Evolutionary conservation across 2,888 invertebrate genomes (phyloP), one percentile per base, ranked within the genome.

Genomic region (Teinopalpus imperialis): DNA sequence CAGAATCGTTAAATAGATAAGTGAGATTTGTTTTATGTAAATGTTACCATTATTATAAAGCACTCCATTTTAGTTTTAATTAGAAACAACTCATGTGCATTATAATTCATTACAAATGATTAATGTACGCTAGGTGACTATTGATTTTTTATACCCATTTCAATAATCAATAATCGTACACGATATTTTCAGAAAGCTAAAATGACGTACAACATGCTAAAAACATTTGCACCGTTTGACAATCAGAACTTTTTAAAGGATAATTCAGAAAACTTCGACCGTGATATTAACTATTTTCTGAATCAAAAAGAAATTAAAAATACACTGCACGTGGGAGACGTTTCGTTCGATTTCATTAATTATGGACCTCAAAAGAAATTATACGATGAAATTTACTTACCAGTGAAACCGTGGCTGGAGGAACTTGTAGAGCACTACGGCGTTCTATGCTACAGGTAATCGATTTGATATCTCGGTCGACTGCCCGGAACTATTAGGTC

Each of bases 341-440:
- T 59, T 0, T 49, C 57, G 5, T 80, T 71, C 18, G 34, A 66
- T 32, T 55, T 61, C 4, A 62, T 75, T 63, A 78, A 86, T 49
- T 73, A 74, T 35, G 36, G 59, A 5, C 94, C 94, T 0, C 93
- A 94, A 66, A 55, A 77, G 13, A 88, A 91, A 57, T 79, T 95
- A 54, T 69, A 90, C 46, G 77, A 82, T 3, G 95, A 96, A 66
- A 78, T 94, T 14, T 91, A 93, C 90, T 91, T 93, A 54, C 92
- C 92, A 0, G 90, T 93, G 1, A 92, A 92, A 44, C 83, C 90
- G 0, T 90, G 90, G 74, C 66, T 94, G 12, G 86, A 90, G 16
- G 90, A 90, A 55, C 66, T 94, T 7, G 61, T 93, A 6, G 86
- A 90, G 24, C 73, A 91, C 61, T 94, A 93, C 59, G 82, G 86